Base-by-base conservation (phyloP, 2,888 invertebrate species). In the Chymomyza procnemis region DNA sequence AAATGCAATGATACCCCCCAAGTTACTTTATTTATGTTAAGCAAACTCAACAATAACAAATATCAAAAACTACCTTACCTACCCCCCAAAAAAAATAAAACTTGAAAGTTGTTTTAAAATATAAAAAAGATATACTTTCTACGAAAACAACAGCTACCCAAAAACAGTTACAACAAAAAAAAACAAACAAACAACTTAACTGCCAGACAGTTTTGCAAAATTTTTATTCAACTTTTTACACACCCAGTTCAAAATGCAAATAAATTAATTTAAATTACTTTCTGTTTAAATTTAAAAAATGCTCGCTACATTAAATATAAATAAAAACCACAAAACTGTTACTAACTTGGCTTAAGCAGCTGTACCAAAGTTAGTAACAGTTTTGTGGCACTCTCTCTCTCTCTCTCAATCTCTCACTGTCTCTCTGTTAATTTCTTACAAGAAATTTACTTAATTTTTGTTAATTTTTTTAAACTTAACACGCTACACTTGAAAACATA, bases 231-330 rank as follows among this genome's bases (percentile, higher is more conserved):
- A 81, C 71, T 19, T 76, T 73, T 69, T 76, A 81, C 79, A 89
- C 90, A 90, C 90, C 91, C 91, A 90, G 90, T 91, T 90, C 90
- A 90, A 91, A 91, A 90, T 89, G 88, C 83, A 82, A 79, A 56
- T 67, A 22, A 60, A 70, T 75, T 26, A 80, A 78, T 65, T 65
- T 66, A 64, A 14, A 58, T 61, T 69, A 41, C 22, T 52, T 30
- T 26, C 19, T 41, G 34, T 18, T 56, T 22, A 56, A 61, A 61
- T 19, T 52, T 41, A 41, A 41, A n/a, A n/a, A n/a, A 41, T 41
- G 34, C 34, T 41, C 34, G 34, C 12, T 41, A 9, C 66, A 61
- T 64, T 67, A 69, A 56, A 66, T 64, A 52, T 61, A 69, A 59
- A 62, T 8, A 41, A 68, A 74, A 70, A 79, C 65, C 58, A 74